Conservation (phyloP, 2,797 vertebrate species). For the Myotis planiceps region DNA sequence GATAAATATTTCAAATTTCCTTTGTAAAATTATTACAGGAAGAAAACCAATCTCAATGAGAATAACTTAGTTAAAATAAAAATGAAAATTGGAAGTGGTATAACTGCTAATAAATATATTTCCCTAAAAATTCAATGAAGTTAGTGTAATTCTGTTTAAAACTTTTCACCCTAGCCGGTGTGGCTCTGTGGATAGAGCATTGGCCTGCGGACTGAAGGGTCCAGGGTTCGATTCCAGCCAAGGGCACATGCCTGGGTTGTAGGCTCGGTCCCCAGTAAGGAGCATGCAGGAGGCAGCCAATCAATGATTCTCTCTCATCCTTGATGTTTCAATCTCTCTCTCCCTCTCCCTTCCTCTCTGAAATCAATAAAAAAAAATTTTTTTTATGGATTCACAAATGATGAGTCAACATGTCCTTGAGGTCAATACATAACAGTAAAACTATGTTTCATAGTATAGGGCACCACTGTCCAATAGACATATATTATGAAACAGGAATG, state of each 20-base stretch:
- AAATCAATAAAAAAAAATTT: background rate
- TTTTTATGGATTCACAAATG: background rate
- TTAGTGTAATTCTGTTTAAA: slow-evolving; percentile 8
- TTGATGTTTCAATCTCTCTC: no score
- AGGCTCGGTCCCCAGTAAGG: no score
- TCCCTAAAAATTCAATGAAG: background rate
- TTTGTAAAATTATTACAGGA: background rate
- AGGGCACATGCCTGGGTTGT: no score
- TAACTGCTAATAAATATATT: background rate
- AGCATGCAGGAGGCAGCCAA: no score
- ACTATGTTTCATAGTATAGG: background rate
- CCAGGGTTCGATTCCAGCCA: no score
- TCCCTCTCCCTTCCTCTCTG: no score
- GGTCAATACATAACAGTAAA: background rate
- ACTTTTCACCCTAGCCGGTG: background rate
- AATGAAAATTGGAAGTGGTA: background rate
- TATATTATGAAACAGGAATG: background rate
- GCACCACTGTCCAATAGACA: background rate
- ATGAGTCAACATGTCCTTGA: background rate
- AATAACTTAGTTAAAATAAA: background rate
- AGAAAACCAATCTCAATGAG: background rate
- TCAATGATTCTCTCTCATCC: no score
- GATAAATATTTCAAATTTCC: background rate
- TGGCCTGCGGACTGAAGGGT: background rate
- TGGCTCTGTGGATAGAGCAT: background rate